These are phyloP conservation scores for Carlito syrichta DNA, from an alignment of 2,113 vertebrate species.

Conservation along the genomic window DNA sequence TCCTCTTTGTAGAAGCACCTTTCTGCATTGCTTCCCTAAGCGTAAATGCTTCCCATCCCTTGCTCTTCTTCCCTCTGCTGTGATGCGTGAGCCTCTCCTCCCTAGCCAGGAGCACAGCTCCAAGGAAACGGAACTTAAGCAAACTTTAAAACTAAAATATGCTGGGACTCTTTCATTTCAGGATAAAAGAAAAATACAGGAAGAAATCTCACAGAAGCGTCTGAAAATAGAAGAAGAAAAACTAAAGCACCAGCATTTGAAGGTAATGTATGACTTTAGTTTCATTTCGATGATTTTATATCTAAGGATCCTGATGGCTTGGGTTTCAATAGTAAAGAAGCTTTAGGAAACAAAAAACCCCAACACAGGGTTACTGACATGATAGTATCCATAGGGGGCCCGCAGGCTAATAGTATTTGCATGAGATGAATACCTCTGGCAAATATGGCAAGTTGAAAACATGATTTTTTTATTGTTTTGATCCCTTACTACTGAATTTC, in stretches of 20 bases:
- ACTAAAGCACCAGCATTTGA: constrained; percentile 94
- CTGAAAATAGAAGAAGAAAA: constrained; percentile 95
- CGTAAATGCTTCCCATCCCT: neutral
- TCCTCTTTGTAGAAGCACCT: neutral
- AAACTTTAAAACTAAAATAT: constrained; percentile 36
- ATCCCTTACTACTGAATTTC: neutral
- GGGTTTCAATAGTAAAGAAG: constrained; percentile 29
- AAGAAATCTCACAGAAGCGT: constrained; percentile 93
- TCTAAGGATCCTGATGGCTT: constrained; percentile 30
- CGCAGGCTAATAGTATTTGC: neutral
- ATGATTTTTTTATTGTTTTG: neutral
- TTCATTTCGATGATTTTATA: neutral
- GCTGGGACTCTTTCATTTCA: constrained; percentile 72
- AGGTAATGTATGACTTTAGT: constrained; percentile 82
- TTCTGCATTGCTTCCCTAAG: neutral
- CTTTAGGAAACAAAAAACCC: neutral
- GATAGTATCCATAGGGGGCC: neutral
- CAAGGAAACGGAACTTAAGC: neutral
- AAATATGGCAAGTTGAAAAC: neutral
- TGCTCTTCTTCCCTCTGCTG: neutral
- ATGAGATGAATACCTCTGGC: constrained; percentile 9
- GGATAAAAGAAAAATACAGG: constrained; percentile 96
- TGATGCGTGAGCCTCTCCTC: too few species aligned
- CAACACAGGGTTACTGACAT: neutral
- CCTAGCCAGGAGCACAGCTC: too few species aligned